A percentile compares a stretch with the other conserved stretches of the same genome.
Evolutionary conservation across 2,797 vertebrate genomes (phyloP).

Genomic region (Psittacula echo): DNA sequence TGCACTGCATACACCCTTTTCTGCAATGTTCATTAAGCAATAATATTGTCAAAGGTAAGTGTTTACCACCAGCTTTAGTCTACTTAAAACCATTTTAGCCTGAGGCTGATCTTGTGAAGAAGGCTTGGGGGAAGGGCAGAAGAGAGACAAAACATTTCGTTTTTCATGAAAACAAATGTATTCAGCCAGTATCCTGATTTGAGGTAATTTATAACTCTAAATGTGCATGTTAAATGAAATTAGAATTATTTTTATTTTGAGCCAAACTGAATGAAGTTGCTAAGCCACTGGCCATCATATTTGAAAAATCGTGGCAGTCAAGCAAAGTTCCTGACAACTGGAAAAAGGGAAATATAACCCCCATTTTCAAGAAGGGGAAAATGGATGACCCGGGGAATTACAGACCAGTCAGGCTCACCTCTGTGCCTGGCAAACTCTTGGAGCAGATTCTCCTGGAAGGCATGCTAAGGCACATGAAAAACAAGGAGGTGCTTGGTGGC

Average conservation of each 20-base stretch:
- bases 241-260: slow-evolving; percentile 41
- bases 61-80: slow-evolving; percentile 56
- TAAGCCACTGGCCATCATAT: too few species aligned
- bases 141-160: neutral
- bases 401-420: too few species aligned
- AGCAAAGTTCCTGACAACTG: too few species aligned
- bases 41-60: slow-evolving; percentile 60
- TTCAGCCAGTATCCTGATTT: slow-evolving; percentile 1
- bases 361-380: too few species aligned
- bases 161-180: slow-evolving; percentile 28
- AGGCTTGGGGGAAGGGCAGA: slow-evolving; percentile 21
- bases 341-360: too few species aligned
- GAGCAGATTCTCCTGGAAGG: too few species aligned
- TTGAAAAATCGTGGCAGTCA: too few species aligned
- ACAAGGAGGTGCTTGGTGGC: too few species aligned
- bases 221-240: slow-evolving; percentile 54
- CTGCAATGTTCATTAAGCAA: slow-evolving; percentile 60
- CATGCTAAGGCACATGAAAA: too few species aligned
- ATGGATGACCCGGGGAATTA: too few species aligned
- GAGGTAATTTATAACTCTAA: neutral
- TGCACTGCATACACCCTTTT: slow-evolving; percentile 32
- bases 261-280: neutral
- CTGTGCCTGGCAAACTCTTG: too few species aligned
- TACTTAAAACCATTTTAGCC: slow-evolving; percentile 39
- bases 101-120: slow-evolving; percentile 11